phyloP scores from a whole-genome alignment of 2,797 vertebrate genomes.

The Tinamus major region DNA sequence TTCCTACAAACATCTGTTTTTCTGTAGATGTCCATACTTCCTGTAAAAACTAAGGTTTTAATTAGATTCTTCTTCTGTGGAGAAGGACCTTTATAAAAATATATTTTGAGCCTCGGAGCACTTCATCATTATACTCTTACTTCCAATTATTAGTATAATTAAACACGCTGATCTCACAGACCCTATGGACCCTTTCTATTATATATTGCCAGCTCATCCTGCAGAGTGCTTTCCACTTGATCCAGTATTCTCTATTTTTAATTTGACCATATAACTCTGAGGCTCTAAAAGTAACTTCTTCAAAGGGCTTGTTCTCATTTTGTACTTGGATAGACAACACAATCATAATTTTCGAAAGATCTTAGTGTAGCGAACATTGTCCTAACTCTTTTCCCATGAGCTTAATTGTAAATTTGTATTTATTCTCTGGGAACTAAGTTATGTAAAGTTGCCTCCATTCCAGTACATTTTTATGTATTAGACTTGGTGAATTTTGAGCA shows the following conservation, averaged over 20 bases:
- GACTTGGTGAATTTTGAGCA: slow-evolving; percentile 8
- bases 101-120: slow-evolving; percentile 25
- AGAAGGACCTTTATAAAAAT: slow-evolving; percentile 48
- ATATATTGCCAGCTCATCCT: not conserved
- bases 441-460: not conserved
- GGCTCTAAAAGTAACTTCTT: not conserved
- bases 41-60: slow-evolving; percentile 34
- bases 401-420: not conserved
- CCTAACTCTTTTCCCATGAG: not conserved
- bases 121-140: slow-evolving; percentile 5
- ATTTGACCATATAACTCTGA: not conserved
- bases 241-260: not conserved
- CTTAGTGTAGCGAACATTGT: not conserved
- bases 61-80: slow-evolving; percentile 38
- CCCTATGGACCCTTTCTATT: slow-evolving; percentile 36
- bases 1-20: not conserved
- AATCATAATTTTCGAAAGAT: not conserved
- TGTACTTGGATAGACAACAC: not conserved
- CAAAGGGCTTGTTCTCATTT: not conserved
- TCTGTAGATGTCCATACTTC: slow-evolving; percentile 19
- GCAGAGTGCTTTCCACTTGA: not conserved
- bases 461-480: slow-evolving; percentile 4
- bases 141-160: slow-evolving; percentile 47
- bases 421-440: not conserved
- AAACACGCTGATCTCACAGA: slow-evolving; percentile 50